Evolutionary conservation across 2,113 vertebrate genomes (phyloP), one percentile per base, ranked within the genome.

Genomic region (Lepidothrix coronata): DNA sequence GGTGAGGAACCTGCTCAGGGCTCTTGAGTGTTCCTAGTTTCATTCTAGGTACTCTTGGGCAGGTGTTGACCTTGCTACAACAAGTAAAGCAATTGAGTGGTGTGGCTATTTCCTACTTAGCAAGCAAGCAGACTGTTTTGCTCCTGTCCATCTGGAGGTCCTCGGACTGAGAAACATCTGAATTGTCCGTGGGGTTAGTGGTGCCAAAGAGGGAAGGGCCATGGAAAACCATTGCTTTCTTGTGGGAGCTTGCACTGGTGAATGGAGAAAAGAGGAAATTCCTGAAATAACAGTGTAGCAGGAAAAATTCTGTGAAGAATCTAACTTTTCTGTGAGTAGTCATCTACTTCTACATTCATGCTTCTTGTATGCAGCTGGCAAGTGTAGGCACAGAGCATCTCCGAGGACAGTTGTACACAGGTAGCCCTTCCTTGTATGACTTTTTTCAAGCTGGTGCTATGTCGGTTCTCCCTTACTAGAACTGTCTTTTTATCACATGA

Each of bases 101-200:
- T 25, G 21, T 17, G 11, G 33, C 5, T 21, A 1, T 76, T 88
- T 73, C 17, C 31, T 79, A 17, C 7, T 46, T 41, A 49, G 24
- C 12, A 5, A 79, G 17, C 0, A 1, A 46, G 28, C 5, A 4
- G 24, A 8, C 3, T 82, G 23, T 4, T 85, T 82, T 74, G 4
- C 8, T 66, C 11, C 49, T 72, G 33, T 75, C 43, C 4, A 9
- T 28, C 5, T 39, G 16, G 44, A 63, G 21, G 12, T 33, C 12
- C 10, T 46, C 18, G 15, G 12, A n/a, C 30, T 71, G 43, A 62
- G 46, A 58, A 81, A 25, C 4, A 5, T 27, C 24, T 62, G 14
- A 5, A 1, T 37, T 46, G 3, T 43, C 7, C 18, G 12, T 37
- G 20, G 14, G 2, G 5, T 28, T 67, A 81, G 43, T 14, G 10